These are phyloP conservation scores for Plestiodon gilberti DNA, from an alignment of 2,113 vertebrate genomes.

Conservation along the genomic window DNA sequence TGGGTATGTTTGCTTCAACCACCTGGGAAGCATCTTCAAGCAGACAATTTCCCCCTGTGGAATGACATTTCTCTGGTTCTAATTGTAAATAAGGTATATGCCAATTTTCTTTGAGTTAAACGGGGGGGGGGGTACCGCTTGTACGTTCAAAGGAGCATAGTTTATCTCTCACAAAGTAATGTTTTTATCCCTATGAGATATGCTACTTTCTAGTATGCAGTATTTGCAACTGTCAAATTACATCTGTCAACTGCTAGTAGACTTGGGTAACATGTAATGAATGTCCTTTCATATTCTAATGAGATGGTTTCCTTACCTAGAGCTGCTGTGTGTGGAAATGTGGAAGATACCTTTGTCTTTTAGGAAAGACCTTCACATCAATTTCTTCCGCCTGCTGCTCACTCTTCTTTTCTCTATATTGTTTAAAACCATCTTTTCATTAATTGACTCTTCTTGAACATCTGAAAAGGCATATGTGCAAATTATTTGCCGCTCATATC, in stretches of 20 bases:
- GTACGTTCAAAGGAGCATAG: constrained; percentile 63
- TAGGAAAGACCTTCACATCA: not conserved
- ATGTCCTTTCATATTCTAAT: constrained; percentile 58
- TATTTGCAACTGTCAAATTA: constrained; percentile 58
- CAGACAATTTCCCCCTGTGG: not conserved
- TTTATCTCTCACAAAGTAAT: constrained; percentile 70
- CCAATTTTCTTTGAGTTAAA: constrained; percentile 58
- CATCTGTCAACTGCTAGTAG: constrained; percentile 62
- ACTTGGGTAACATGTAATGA: constrained; percentile 45
- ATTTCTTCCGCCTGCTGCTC: constrained; percentile 26
- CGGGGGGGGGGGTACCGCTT: constrained; percentile 55
- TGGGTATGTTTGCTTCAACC: not conserved
- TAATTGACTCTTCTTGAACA: not conserved
- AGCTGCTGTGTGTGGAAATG: constrained; percentile 45
- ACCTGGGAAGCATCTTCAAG: not conserved
- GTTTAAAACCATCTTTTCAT: not conserved
- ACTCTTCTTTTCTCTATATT: not conserved
- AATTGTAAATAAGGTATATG: constrained; percentile 50
- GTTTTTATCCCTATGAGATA: constrained; percentile 70
- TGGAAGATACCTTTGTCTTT: constrained; percentile 26
- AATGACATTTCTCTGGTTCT: not conserved
- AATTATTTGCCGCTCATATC: not conserved
- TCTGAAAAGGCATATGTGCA: not conserved
- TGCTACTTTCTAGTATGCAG: constrained; percentile 66
- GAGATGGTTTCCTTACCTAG: constrained; percentile 20